A percentile compares a stretch with the other conserved stretches of the same genome.
Conservation (phyloP, 1,140 invertebrate genomes). For the Vanessa tameamea region DNA sequence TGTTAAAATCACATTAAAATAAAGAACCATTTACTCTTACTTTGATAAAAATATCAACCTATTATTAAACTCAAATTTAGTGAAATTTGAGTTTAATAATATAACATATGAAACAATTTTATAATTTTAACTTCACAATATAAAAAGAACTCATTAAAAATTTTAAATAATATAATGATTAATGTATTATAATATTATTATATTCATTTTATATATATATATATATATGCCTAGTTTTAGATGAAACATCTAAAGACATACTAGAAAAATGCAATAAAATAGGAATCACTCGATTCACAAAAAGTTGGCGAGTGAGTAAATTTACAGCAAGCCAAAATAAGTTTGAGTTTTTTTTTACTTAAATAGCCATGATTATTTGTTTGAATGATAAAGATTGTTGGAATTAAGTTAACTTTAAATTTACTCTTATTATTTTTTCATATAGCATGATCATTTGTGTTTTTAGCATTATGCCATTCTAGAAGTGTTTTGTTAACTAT, state of each 20-base stretch:
- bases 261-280: background rate
- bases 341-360: background rate
- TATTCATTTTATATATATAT: background rate
- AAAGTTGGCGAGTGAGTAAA: conserved; percentile 5
- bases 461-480: background rate
- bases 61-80: too few relatives aligned
- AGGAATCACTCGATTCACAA: background rate
- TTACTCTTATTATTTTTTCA: background rate
- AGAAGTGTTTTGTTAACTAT: background rate
- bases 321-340: background rate
- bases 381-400: background rate
- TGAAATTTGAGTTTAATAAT: too few relatives aligned
- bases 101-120: too few relatives aligned
- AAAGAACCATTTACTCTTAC: too few relatives aligned
- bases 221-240: background rate
- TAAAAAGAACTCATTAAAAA: too few relatives aligned
- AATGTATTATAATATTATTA: too few relatives aligned
- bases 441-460: background rate
- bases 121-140: too few relatives aligned
- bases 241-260: background rate
- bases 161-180: too few relatives aligned
- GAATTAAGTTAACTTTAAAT: background rate
- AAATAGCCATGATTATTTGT: background rate
- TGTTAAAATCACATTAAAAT: too few relatives aligned
- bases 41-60: too few relatives aligned